phyloP scores from a whole-genome alignment of 2,888 invertebrate genomes.

The Reticulitermes lucifugus region DNA sequence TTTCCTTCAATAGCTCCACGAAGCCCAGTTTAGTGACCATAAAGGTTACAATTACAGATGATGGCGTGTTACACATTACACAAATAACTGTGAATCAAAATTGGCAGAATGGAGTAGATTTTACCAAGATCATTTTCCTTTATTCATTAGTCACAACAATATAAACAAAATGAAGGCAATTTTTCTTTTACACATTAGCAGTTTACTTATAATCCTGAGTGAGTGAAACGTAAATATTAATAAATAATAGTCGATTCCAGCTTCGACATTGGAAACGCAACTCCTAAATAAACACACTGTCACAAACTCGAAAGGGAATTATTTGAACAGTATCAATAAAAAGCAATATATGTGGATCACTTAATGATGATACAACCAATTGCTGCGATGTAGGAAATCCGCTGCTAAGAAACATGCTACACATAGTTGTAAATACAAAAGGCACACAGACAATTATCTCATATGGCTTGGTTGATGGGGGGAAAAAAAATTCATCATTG shows the following conservation, averaged over 20 bases:
- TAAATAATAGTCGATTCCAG: not conserved
- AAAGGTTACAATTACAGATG: no score
- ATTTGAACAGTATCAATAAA: not conserved
- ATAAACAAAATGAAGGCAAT: slow-evolving; percentile 27
- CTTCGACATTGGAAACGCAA: not conserved
- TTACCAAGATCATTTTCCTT: not conserved
- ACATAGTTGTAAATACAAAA: slow-evolving; percentile 5
- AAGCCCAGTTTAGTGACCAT: no score
- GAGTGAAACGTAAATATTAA: slow-evolving; percentile 1
- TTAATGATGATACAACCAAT: not conserved
- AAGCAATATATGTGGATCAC: not conserved
- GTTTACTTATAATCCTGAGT: slow-evolving; percentile 14
- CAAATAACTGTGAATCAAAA: no score
- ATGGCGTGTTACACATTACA: no score
- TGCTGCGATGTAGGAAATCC: not conserved
- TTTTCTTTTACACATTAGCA: not conserved
- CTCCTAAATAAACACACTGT: not conserved
- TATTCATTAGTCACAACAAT: slow-evolving; percentile 11
- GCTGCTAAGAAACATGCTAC: not conserved
- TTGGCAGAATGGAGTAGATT: no score
- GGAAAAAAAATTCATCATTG: no score
- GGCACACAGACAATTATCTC: slow-evolving; percentile 14
- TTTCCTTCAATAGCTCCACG: no score
- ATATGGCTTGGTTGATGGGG: slow-evolving; percentile 26
- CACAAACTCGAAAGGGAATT: not conserved